These are phyloP conservation scores for Seira sanloemensis DNA, from an alignment of 2,888 invertebrate genomes.

Conservation along the genomic window DNA sequence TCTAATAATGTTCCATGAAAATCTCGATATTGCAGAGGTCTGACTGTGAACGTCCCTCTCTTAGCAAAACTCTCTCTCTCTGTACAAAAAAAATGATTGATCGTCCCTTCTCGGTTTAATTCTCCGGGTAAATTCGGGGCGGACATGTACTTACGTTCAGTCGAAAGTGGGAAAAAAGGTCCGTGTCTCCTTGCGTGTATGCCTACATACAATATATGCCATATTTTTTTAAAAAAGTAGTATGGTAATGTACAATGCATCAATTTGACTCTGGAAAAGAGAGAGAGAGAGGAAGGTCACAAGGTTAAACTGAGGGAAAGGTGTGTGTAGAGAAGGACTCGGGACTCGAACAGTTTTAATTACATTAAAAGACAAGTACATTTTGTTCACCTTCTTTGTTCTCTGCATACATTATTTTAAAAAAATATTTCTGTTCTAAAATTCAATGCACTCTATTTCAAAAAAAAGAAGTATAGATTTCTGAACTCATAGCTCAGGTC, in stretches of 20 bases:
- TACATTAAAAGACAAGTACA: neutral
- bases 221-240: too few relatives aligned
- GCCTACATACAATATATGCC: too few relatives aligned
- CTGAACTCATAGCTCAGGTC: neutral
- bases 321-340: neutral
- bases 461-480: neutral
- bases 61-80: too few relatives aligned
- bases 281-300: neutral
- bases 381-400: neutral
- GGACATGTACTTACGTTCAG: too few relatives aligned
- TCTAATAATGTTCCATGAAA: too few relatives aligned
- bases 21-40: conserved; percentile 4
- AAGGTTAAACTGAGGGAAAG: neutral
- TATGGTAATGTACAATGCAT: neutral
- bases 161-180: neutral
- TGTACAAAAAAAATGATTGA: neutral
- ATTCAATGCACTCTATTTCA: neutral
- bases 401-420: too few relatives aligned
- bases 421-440: neutral
- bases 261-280: too few relatives aligned
- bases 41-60: too few relatives aligned
- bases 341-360: too few relatives aligned
- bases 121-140: neutral
- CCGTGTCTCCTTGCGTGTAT: neutral
- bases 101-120: neutral